Percentiles rank a stretch among this genome's conserved stretches.
Conservation (phyloP, 92 coral and sea anemone species). For the Metridium senile region DNA sequence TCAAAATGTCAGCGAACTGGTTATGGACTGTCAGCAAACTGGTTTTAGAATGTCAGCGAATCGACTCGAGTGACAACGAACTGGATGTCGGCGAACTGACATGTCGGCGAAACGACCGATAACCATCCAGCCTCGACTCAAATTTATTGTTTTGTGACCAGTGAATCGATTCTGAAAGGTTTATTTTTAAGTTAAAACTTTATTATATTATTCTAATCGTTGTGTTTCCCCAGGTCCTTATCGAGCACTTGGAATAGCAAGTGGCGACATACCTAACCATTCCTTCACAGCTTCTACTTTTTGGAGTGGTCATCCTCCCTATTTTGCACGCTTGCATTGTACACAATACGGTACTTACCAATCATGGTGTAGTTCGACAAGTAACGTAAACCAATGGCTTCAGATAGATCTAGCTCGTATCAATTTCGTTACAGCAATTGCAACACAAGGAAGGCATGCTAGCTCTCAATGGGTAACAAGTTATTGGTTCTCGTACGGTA, state of each 20-base stretch:
- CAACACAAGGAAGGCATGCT: slow-evolving; percentile 28
- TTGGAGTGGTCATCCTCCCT: not conserved
- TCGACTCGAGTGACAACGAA: no score
- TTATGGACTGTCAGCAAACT: no score
- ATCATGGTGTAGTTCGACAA: not conserved
- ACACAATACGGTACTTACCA: not conserved
- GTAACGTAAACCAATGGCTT: slow-evolving; percentile 23
- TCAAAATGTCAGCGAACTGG: no score
- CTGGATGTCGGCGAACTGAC: no score
- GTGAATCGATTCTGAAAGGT: no score
- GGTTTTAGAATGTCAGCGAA: no score
- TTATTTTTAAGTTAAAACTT: no score
- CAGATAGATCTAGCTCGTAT: slow-evolving; percentile 22
- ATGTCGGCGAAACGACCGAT: no score
- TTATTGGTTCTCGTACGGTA: slow-evolving; percentile 23
- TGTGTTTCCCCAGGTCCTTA: not conserved
- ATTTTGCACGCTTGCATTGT: not conserved
- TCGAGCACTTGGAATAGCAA: slow-evolving; percentile 11
- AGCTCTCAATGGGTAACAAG: slow-evolving; percentile 13
- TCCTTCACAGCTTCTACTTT: not conserved
- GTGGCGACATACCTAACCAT: slow-evolving; percentile 6
- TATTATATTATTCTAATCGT: not conserved
- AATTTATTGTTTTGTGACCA: no score
- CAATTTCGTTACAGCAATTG: slow-evolving; percentile 26
- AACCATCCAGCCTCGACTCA: no score